A percentile compares a stretch with the other conserved stretches of the same genome.
These are phyloP conservation scores for Drosophila varians DNA, from an alignment of 1,140 invertebrate species.

Conservation along the genomic window DNA sequence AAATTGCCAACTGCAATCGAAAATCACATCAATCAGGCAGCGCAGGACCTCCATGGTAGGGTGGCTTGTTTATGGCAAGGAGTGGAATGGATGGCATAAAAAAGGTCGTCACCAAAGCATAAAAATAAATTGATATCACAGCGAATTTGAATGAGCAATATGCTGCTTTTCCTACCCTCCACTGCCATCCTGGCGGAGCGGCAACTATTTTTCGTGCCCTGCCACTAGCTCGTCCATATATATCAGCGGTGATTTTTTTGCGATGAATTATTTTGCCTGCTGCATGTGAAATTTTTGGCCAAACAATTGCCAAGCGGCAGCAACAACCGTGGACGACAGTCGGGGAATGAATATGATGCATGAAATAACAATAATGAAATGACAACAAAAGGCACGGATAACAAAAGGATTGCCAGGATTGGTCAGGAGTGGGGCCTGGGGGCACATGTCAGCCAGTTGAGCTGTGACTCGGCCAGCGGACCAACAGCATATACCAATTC, in stretches of 20 bases:
- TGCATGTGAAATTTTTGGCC: slow-evolving; percentile 69
- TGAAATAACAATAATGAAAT: slow-evolving; percentile 82
- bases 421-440: not conserved
- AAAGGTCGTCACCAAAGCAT: slow-evolving; percentile 44
- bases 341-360: slow-evolving; percentile 71
- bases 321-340: slow-evolving; percentile 6
- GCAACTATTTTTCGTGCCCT: slow-evolving; percentile 11
- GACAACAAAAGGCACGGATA: slow-evolving; percentile 78
- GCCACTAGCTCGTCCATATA: slow-evolving; percentile 22
- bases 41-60: slow-evolving; percentile 11
- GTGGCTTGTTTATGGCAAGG: slow-evolving; percentile 23
- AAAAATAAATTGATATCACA: slow-evolving; percentile 77
- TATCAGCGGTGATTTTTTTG: slow-evolving; percentile 54
- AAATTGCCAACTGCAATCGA: slow-evolving; percentile 57
- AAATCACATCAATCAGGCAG: slow-evolving; percentile 55
- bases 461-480: slow-evolving; percentile 18
- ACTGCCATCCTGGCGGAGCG: not conserved
- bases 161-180: slow-evolving; percentile 1
- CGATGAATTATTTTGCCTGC: slow-evolving; percentile 69
- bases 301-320: slow-evolving; percentile 63
- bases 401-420: slow-evolving; percentile 60
- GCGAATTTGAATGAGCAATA: slow-evolving; percentile 66
- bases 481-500: slow-evolving; percentile 23
- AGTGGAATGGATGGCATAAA: not conserved
- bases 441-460: slow-evolving; percentile 57